A percentile compares a stretch with the other conserved stretches of the same genome.
phyloP scores from a whole-genome alignment of 2,113 vertebrate genomes.

The Sinosuthora webbiana region DNA sequence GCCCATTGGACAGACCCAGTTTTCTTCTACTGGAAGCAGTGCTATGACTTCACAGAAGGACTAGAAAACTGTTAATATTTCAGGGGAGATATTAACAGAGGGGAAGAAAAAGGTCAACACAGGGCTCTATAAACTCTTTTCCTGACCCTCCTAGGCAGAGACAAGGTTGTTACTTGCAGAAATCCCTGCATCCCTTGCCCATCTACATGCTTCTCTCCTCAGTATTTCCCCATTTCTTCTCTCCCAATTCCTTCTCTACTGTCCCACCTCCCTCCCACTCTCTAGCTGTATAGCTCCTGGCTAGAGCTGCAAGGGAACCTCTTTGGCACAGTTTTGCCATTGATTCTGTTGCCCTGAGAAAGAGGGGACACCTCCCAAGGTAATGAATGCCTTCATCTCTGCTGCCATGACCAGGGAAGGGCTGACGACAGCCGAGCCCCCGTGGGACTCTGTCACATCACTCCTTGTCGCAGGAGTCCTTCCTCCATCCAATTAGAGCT shows the following conservation, averaged over 20 bases:
- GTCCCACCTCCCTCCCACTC: background rate
- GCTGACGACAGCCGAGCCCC: background rate
- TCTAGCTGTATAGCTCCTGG: background rate
- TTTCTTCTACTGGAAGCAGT: background rate
- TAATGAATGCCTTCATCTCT: background rate
- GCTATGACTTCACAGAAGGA: background rate
- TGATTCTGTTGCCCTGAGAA: background rate
- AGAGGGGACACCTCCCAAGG: background rate
- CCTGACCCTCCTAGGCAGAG: background rate
- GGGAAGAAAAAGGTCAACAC: background rate
- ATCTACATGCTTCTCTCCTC: background rate
- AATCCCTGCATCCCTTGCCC: background rate
- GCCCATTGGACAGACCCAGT: background rate
- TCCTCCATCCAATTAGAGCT: background rate
- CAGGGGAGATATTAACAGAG: background rate
- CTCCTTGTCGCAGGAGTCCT: background rate
- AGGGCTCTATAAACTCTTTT: background rate
- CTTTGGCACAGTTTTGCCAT: background rate
- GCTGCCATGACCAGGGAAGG: background rate
- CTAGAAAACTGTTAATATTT: background rate
- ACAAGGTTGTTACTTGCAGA: background rate
- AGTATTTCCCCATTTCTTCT: background rate
- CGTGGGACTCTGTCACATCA: fast-evolving
- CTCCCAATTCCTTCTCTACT: background rate
- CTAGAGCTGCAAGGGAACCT: background rate